Evolutionary conservation across 2,797 vertebrate genomes (phyloP).

Genomic region (Distichodus sexfasciatus): DNA sequence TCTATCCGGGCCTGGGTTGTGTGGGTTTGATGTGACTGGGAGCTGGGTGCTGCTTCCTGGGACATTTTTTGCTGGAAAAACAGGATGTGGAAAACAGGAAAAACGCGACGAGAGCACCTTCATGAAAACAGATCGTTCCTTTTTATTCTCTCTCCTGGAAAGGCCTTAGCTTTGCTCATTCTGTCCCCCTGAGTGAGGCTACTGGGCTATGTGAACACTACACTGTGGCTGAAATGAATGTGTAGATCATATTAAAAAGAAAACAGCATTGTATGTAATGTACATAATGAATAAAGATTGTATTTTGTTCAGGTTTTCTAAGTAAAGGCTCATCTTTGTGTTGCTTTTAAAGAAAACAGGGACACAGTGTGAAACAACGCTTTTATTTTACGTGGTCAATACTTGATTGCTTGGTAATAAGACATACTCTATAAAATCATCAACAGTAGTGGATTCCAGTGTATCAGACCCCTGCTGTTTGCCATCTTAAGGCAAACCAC

Average conservation of each 20-base stretch:
- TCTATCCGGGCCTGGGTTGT: not conserved
- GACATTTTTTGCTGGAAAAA: slow-evolving; percentile 54
- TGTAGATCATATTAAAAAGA: slow-evolving; percentile 65
- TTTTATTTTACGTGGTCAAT: not conserved
- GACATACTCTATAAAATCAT: slow-evolving; percentile 28
- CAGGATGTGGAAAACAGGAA: slow-evolving; percentile 38
- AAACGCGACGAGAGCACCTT: slow-evolving; percentile 45
- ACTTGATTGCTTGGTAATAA: not conserved
- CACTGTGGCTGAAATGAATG: slow-evolving; percentile 81
- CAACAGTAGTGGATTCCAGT: slow-evolving; percentile 71
- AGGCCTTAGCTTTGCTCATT: slow-evolving; percentile 18
- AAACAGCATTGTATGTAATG: slow-evolving; percentile 93
- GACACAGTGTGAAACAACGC: not conserved
- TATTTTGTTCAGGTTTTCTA: slow-evolving; percentile 97
- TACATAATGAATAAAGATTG: slow-evolving; percentile 97
- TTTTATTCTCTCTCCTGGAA: slow-evolving; percentile 19
- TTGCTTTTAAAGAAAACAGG: slow-evolving; percentile 15
- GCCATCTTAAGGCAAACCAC: slow-evolving; percentile 61
- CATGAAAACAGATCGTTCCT: slow-evolving; percentile 41
- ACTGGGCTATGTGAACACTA: slow-evolving; percentile 71
- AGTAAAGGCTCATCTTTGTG: slow-evolving; percentile 65
- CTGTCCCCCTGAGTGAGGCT: slow-evolving; percentile 52
- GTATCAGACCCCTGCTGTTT: slow-evolving; percentile 78
- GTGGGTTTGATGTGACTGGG: not conserved
- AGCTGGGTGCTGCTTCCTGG: slow-evolving; percentile 22